These are phyloP conservation scores for Neoitamus cyanurus DNA, from an alignment of 2,888 invertebrate species.

Conservation along the genomic window DNA sequence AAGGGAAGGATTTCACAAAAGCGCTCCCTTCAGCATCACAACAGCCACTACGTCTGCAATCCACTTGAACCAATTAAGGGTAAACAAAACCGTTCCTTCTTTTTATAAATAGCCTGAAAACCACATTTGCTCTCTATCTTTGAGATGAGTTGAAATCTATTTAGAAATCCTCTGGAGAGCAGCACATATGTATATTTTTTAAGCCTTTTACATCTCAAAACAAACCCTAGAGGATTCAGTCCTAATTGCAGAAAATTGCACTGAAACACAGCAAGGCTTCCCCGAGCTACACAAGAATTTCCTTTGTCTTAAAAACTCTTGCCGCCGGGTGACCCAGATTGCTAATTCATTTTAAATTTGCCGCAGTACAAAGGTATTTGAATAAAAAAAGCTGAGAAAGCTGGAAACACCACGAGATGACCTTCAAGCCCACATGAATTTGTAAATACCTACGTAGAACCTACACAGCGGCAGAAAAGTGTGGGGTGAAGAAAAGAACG, in stretches of 20 bases:
- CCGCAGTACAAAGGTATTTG: not conserved
- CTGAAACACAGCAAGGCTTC: not conserved
- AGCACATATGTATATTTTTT: not conserved
- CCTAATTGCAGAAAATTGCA: not conserved
- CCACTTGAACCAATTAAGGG: not conserved
- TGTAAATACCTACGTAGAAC: conserved; percentile 26
- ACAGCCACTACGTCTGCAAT: not conserved
- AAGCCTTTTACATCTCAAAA: not conserved
- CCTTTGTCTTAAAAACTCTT: conserved; percentile 9
- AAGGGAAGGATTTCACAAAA: not conserved
- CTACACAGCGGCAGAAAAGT: not conserved
- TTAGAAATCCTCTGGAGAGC: not conserved
- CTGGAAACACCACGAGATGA: conserved; percentile 35
- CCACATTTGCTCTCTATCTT: not conserved
- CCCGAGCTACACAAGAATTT: not conserved
- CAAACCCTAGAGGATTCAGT: not conserved
- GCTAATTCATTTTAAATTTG: conserved; percentile 6
- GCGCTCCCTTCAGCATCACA: not conserved
- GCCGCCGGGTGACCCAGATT: conserved; percentile 23
- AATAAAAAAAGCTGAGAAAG: conserved; percentile 11
- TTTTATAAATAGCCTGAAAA: not conserved
- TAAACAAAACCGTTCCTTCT: not conserved
- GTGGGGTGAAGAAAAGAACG: not conserved
- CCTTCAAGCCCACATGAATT: conserved; percentile 42
- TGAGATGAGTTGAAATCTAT: not conserved